Base-by-base conservation (phyloP, 2,113 vertebrate species). In the Lepus americanus region DNA sequence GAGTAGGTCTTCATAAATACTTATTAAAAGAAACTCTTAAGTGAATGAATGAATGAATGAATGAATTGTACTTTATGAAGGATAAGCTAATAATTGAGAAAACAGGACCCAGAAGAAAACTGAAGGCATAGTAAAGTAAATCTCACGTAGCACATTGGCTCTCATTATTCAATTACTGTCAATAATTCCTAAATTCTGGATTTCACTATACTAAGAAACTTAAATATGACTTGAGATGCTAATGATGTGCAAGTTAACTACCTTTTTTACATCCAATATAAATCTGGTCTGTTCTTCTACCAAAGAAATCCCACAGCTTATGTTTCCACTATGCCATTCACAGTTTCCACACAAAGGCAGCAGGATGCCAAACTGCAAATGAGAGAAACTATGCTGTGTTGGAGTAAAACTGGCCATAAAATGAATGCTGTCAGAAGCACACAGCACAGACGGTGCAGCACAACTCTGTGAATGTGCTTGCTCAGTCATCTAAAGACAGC, bases 261-360 rank as follows among this genome's bases (percentile, higher is more conserved):
- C 31, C 53, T 66, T 78, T 51, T 22, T 55, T 33, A 23, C 72
- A 73, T 87, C 39, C 91, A 82, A 73, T 55, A 27, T 82, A 78
- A 79, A 82, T 89, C 33, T 69, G 14, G 59, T 90, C n/a, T 81
- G 14, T 87, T 87, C 20, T 83, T 74, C 49, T 19, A 72, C 9
- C 8, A 51, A 83, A 77, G 17, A 69, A 89, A 16, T 53, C 61
- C 49, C 89, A 91, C 13, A 86, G 63, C 7, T 94, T 92, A 64
- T 77, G 25, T 91, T 95, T 93, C 59, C 31, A 76, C 78, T 73
- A 14, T 33, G 66, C 31, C 22, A 77, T 61, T 92, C 81, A 73
- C 49, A 94, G 77, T 76, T 87, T 94, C 55, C 27, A 59, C 59
- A 89, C 44, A 90, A 95, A 87, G 33, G 59, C 36, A 89, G n/a